A percentile compares a stretch with the other conserved stretches of the same genome.
These are phyloP conservation scores for Reticulitermes lucifugus DNA, from an alignment of 2,888 invertebrate species.

Conservation along the genomic window DNA sequence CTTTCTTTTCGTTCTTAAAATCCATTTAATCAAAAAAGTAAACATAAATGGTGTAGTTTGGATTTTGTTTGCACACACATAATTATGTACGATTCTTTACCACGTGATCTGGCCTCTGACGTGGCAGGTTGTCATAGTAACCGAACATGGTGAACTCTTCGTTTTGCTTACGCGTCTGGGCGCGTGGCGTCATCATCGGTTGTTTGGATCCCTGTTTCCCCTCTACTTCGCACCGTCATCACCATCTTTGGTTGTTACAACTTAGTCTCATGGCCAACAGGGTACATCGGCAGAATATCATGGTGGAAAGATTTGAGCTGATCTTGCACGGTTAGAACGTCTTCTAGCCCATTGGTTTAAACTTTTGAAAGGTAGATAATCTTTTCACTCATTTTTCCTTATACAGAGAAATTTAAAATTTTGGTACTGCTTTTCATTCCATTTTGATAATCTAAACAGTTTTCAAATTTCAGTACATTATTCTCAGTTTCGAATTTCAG, in stretches of 20 bases:
- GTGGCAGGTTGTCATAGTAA: constrained; percentile 35
- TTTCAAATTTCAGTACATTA: no score
- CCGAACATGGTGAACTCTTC: constrained; percentile 20
- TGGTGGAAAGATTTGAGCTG: background rate
- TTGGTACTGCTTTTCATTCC: no score
- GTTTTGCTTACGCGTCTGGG: background rate
- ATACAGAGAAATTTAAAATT: no score
- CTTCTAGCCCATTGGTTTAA: no score
- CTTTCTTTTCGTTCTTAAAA: constrained; percentile 7
- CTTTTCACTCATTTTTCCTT: no score
- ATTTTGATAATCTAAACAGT: no score
- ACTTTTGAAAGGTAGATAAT: no score
- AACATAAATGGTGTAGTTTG: constrained; percentile 9
- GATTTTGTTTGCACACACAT: constrained; percentile 20
- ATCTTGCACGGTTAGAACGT: no score
- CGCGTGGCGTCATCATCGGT: constrained; percentile 5
- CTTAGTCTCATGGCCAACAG: constrained; percentile 3
- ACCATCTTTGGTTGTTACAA: background rate
- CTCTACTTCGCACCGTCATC: background rate
- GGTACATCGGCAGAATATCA: background rate
- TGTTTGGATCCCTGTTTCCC: background rate
- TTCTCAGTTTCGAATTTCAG: no score
- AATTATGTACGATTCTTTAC: constrained; percentile 35
- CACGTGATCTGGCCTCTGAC: constrained; percentile 36
- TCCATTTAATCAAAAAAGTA: constrained; percentile 12